Conservation (phyloP, 37 sponge, comb jelly and placozoan genomes). For the Halichondria panicea region DNA sequence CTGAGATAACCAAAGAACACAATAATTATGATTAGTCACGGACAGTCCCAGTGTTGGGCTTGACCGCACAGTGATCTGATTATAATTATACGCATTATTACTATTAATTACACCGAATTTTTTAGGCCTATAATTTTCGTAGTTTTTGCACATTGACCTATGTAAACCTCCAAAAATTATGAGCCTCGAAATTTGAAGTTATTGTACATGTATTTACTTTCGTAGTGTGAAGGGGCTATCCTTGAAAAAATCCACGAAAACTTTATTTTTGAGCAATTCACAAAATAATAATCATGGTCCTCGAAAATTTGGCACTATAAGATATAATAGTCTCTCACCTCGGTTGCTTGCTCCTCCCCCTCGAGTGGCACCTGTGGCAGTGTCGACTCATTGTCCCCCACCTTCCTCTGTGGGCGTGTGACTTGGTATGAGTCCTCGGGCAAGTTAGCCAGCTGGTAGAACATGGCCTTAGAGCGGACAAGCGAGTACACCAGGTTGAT, state of each 20-base stretch:
- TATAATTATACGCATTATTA: neutral
- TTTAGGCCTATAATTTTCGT: no score
- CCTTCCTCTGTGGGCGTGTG: neutral
- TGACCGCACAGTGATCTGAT: neutral
- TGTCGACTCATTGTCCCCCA: neutral
- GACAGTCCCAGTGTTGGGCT: neutral
- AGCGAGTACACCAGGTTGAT: constrained; percentile 85
- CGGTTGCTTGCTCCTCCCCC: neutral
- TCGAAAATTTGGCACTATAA: no score
- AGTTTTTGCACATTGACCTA: no score
- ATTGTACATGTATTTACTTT: no score
- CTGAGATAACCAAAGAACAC: neutral
- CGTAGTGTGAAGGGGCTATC: no score
- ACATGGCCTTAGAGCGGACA: constrained; percentile 81
- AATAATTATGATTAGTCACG: neutral
- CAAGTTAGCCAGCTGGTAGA: constrained; percentile 83
- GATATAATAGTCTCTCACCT: neutral
- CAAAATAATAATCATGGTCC: no score
- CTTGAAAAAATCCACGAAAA: no score
- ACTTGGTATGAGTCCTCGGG: constrained; percentile 65
- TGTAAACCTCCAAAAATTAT: no score
- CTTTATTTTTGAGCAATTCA: no score
- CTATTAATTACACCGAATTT: neutral
- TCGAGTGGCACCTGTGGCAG: neutral
- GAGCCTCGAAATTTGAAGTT: no score